Base-by-base conservation (phyloP, 2,797 vertebrate species). In the Mormyrops boulengeri region DNA sequence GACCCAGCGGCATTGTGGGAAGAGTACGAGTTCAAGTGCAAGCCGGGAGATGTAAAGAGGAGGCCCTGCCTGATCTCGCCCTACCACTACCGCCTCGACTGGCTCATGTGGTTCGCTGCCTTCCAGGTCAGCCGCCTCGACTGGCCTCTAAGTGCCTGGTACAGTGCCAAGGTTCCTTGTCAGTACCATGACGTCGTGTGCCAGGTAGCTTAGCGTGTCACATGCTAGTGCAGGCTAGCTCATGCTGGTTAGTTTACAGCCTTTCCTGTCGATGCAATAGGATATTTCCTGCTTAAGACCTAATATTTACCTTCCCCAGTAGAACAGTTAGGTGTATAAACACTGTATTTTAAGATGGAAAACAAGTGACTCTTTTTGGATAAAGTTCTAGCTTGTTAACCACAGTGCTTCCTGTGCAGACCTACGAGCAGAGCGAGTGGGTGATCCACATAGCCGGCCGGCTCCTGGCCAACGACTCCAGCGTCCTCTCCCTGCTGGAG, bases 71-170 rank as follows among this genome's bases (percentile, higher is more conserved):
- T 98, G 77, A 95, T 99, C 86, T 97, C 95, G 0, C 98, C 98
- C 0, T 99, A 99, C 93, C 98, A 99, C 94, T 97, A 99, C 93
- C 96, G 98, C 66, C 97, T 99, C 11, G 98, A 99, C 95, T 99
- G 98, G 98, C 98, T 99, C 34, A 99, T 99, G 98, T 99, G 98
- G 98, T 98, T 99, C 0, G 97, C 98, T 0, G 98, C 98, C 47
- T 98, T 99, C 93, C 98, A 99, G 97, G 98, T 98, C 55, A 92
- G 90, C 38, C 77, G 19, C 2, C 30, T 1, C 8, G 1, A n/a
- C 73, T 17, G 1, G 12, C 2, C 22, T 6, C 60, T 26, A 26
- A 26, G 60, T 26, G 0, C 2, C n/a, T 14, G 66, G 1, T 2
- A 8, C n/a, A 30, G 7, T 11, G n/a, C 0, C 66, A 19, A 2